A percentile compares a stretch with the other conserved stretches of the same genome.
phyloP scores from a whole-genome alignment of 2,113 vertebrate species.

The Aleadryas rufinucha region DNA sequence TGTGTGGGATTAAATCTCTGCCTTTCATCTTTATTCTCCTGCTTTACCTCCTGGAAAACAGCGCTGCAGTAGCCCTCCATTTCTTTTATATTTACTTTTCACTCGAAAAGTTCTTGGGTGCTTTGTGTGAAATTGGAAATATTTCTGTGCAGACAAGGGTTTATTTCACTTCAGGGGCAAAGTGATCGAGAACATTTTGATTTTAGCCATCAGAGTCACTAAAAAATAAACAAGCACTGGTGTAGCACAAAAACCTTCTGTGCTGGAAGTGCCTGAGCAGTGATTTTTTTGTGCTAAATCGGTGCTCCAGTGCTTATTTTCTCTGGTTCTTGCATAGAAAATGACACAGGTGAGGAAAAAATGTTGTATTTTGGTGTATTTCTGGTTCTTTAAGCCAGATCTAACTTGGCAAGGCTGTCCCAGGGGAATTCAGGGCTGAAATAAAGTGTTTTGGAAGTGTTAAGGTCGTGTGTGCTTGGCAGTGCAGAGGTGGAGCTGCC shows the following conservation, averaged over 20 bases:
- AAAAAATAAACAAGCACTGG: background rate
- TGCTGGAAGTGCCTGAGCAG: background rate
- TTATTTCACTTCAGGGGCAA: background rate
- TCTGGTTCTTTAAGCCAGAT: background rate
- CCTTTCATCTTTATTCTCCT: background rate
- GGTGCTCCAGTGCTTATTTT: background rate
- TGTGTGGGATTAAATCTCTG: background rate
- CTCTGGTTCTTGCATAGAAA: background rate
- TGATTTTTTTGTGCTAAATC: background rate
- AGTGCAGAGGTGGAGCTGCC: background rate
- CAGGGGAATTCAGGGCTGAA: background rate
- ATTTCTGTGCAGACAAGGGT: background rate
- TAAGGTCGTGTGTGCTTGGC: background rate
- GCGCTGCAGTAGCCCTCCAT: background rate
- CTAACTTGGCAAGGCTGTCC: background rate
- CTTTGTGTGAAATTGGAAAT: background rate
- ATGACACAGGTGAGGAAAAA: background rate
- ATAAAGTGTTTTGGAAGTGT: background rate
- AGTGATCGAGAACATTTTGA: background rate
- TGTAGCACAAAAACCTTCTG: background rate
- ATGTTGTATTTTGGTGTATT: background rate
- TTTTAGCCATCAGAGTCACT: background rate
- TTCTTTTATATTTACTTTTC: background rate
- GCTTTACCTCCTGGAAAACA: background rate
- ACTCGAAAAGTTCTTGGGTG: accelerated